Percentiles rank a stretch among this genome's conserved stretches.
Conservation (phyloP, 2,113 vertebrate genomes). For the Solea solea region DNA sequence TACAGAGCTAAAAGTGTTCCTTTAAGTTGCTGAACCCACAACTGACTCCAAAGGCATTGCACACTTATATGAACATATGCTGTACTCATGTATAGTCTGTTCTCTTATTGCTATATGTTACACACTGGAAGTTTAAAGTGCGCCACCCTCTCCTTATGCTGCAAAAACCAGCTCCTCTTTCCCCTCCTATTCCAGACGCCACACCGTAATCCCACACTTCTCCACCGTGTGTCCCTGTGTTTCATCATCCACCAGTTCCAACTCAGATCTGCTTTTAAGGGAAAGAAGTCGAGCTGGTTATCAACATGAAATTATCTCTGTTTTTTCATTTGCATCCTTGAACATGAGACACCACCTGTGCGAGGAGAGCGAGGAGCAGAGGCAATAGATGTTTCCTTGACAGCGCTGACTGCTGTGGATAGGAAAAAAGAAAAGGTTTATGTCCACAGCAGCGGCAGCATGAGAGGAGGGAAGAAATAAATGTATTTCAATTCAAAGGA, state of each 20-base stretch:
- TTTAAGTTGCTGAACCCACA: no score
- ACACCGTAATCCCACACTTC: constrained; percentile 9
- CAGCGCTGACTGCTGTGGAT: constrained; percentile 52
- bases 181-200: constrained; percentile 16
- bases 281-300: constrained; percentile 45
- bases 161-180: no score
- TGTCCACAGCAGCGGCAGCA: constrained; percentile 42
- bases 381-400: constrained; percentile 64
- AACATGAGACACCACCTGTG: constrained; percentile 49
- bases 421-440: constrained; percentile 42
- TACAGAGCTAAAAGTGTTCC: no score
- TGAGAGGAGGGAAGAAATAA: constrained; percentile 35
- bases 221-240: constrained; percentile 52
- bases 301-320: constrained; percentile 52
- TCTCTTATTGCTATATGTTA: no score
- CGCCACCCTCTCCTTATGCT: no score
- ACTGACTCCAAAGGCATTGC: no score
- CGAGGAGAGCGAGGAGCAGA: constrained; percentile 42
- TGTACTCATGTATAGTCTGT: no score
- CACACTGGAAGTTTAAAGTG: no score
- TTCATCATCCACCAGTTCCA: constrained; percentile 53
- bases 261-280: constrained; percentile 39
- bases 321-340: constrained; percentile 45
- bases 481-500: constrained; percentile 59
- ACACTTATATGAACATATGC: no score